Evolutionary conservation across 1,140 invertebrate genomes (phyloP), one percentile per base, ranked within the genome.

Genomic region (Drosophila rhopaloa): DNA sequence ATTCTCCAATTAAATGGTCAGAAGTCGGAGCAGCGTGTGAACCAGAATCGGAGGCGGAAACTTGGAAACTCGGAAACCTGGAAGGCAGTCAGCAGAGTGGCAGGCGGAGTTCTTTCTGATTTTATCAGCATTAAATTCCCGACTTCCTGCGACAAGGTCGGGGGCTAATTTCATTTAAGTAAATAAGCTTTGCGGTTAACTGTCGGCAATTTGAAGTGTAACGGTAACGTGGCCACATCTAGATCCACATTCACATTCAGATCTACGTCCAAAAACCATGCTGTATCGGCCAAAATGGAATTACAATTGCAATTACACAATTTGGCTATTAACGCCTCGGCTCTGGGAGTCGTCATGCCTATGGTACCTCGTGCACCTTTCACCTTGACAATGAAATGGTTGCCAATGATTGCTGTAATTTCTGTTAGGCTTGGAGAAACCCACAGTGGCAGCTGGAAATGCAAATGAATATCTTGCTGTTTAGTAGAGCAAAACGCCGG

Each of bases 361-460:
- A n/a, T n/a, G n/a, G n/a, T n/a, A n/a, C 44, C 11, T 9, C n/a
- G 14, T 37, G 48, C 50, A 47, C 63, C 58, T 61, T 58, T 83
- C 79, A 73, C 84, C 84, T 88, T 89, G 84, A 81, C 84, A 89
- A 89, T 89, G 77, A 89, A 89, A 89, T 81, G 72, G 65, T 73
- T 65, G 68, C 50, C 76, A 61, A 61, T 89, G 84, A 89, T 88
- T 89, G 79, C 76, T 68, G 70, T 84, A 88, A 88, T 88, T 78
- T 66, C 38, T 41, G 14, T 59, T 55, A 68, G 66, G 41, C 16
- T 11, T 16, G 40, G 37, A 50, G 27, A 37, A 48, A 41, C 61
- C 61, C 61, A 68, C 61, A 24, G 3, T n/a, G 13, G 2, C 27
- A 44, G 38, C 14, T 53, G 48, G 47, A 61, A 88, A 86, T 89